A percentile compares a stretch with the other conserved stretches of the same genome.
phyloP scores from a whole-genome alignment of 2,113 vertebrate genomes.

The Tragelaphus strepsiceros region DNA sequence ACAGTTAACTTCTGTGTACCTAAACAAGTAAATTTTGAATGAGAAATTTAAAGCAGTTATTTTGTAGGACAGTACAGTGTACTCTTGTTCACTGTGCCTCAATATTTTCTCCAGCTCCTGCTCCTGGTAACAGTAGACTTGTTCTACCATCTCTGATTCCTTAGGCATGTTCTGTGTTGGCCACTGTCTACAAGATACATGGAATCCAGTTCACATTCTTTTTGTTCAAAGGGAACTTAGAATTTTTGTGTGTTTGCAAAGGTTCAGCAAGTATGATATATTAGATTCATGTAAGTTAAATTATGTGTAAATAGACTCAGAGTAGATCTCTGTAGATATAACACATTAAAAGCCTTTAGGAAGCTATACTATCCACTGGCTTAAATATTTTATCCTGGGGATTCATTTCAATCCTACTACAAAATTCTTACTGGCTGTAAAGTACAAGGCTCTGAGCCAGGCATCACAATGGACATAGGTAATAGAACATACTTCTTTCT shows the following conservation, averaged over 20 bases:
- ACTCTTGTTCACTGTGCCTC: background rate
- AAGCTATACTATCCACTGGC: background rate
- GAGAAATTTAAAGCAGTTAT: background rate
- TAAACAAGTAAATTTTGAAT: background rate
- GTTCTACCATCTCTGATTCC: background rate
- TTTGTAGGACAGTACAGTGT: background rate
- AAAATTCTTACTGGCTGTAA: background rate
- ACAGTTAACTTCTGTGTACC: background rate
- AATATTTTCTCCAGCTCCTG: background rate
- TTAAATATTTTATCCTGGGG: background rate
- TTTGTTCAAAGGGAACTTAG: background rate
- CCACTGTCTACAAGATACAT: background rate
- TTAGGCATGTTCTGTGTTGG: background rate
- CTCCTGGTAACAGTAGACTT: background rate
- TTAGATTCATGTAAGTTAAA: background rate
- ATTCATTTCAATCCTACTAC: background rate
- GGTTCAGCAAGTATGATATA: background rate
- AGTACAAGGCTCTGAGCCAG: background rate
- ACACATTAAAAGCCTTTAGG: background rate
- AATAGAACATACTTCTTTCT: background rate
- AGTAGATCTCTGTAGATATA: background rate
- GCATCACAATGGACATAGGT: background rate
- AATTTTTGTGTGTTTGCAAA: conserved; percentile 1
- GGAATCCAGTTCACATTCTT: background rate
- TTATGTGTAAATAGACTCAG: background rate